A percentile compares a stretch with the other conserved stretches of the same genome.
These are phyloP conservation scores for Caerostris darwini DNA, from an alignment of 1,140 invertebrate species.

Conservation along the genomic window DNA sequence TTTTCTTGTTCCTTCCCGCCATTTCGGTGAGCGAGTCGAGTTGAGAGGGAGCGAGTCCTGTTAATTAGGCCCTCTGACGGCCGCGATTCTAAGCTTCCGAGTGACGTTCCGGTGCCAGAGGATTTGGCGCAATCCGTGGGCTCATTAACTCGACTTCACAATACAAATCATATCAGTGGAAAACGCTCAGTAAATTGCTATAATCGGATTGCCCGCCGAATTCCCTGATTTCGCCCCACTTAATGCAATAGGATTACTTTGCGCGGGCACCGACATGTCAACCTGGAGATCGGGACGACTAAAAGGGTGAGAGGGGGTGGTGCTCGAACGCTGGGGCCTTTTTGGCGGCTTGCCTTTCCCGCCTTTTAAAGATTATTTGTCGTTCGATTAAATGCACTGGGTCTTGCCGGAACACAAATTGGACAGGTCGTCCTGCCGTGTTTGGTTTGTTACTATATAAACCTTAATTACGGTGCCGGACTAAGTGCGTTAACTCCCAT, in stretches of 20 bases:
- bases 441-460: neutral
- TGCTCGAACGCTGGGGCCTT: neutral
- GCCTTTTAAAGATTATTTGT: constrained; percentile 75
- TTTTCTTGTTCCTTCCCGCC: neutral
- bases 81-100: constrained; percentile 54
- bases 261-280: constrained; percentile 76
- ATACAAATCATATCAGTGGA: constrained; percentile 77
- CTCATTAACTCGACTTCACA: constrained; percentile 78
- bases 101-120: constrained; percentile 60
- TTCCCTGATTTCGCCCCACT: constrained; percentile 77
- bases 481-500: neutral
- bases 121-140: constrained; percentile 77
- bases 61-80: constrained; percentile 77
- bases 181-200: constrained; percentile 77
- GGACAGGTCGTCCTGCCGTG: constrained; percentile 18
- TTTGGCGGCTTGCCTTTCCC: constrained; percentile 32
- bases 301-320: constrained; percentile 29
- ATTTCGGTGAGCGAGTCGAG: neutral
- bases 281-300: constrained; percentile 14
- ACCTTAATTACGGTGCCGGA: neutral
- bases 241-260: constrained; percentile 78
- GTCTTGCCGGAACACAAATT: constrained; percentile 25
- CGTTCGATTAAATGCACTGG: constrained; percentile 67
- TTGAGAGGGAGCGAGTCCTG: constrained; percentile 55
- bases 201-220: constrained; percentile 75